Conservation (phyloP, 2,888 invertebrate genomes). For the Campoplex capitator region DNA sequence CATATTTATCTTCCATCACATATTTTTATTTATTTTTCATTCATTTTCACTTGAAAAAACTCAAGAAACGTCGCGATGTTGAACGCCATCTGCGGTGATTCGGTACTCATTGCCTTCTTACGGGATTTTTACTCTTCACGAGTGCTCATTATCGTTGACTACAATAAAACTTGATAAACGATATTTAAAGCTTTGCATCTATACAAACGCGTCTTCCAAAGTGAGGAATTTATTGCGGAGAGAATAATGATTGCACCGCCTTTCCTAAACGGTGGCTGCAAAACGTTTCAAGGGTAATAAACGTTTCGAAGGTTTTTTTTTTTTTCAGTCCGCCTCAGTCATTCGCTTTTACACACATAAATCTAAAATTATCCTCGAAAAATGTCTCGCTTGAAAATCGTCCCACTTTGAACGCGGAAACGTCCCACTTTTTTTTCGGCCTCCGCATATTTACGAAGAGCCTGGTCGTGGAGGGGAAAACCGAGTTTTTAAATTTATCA, state of each 20-base stretch:
- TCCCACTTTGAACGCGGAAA: constrained; percentile 13
- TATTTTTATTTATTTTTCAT: background rate
- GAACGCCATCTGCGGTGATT: background rate
- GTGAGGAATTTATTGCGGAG: background rate
- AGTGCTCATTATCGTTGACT: constrained; percentile 13
- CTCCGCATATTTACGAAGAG: background rate
- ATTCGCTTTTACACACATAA: constrained; percentile 1
- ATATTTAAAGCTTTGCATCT: background rate
- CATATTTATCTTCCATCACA: background rate
- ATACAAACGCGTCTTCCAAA: background rate
- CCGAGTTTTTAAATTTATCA: background rate
- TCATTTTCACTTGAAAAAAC: background rate
- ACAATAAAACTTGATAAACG: constrained; percentile 5
- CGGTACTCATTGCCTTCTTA: background rate
- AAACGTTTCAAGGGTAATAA: background rate
- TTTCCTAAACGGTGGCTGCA: background rate
- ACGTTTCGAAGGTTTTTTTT: background rate
- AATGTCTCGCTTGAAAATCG: background rate
- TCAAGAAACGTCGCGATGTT: background rate
- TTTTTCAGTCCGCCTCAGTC: background rate
- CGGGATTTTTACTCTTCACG: background rate
- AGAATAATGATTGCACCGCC: background rate
- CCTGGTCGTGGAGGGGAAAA: background rate
- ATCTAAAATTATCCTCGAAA: background rate
- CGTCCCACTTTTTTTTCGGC: background rate